Evolutionary conservation across 2,888 invertebrate species (phyloP).

Genomic region (Eumacrocentrus americanus): DNA sequence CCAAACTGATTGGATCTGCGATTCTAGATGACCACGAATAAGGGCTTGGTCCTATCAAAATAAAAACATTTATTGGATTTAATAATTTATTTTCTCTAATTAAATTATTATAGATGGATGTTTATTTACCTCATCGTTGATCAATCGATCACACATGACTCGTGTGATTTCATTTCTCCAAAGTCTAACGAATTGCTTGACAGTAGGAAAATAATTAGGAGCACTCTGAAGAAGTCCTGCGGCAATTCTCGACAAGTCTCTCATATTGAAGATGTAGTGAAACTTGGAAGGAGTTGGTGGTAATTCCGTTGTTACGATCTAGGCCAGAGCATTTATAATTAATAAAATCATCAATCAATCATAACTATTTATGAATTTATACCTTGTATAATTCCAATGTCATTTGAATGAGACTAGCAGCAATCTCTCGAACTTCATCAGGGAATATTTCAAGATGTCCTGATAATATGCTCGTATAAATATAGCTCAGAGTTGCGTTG

Average conservation of each 20-base stretch:
- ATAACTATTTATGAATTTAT: constrained; percentile 24
- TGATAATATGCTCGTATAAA: constrained; percentile 80
- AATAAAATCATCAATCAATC: constrained; percentile 14
- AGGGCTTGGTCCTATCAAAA: constrained; percentile 74
- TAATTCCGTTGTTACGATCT: constrained; percentile 76
- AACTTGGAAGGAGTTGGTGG: constrained; percentile 93
- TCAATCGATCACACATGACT: constrained; percentile 86
- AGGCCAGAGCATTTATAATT: constrained; percentile 31
- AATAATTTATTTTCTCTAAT: constrained; percentile 13
- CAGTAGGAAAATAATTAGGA: constrained; percentile 71
- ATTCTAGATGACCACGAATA: constrained; percentile 68
- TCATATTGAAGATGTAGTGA: constrained; percentile 93
- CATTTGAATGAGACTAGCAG: constrained; percentile 74
- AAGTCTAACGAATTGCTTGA: constrained; percentile 77
- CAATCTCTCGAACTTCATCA: constrained; percentile 70
- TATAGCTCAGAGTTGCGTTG: constrained; percentile 76
- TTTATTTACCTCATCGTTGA: constrained; percentile 68
- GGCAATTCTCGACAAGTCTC: constrained; percentile 85
- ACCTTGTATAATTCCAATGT: constrained; percentile 85
- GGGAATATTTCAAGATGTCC: constrained; percentile 79
- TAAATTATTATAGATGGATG: no score
- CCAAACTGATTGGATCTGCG: constrained; percentile 67
- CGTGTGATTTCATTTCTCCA: constrained; percentile 92
- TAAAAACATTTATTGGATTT: no score
- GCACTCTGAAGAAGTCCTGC: constrained; percentile 81